phyloP scores from a whole-genome alignment of 1,140 invertebrate genomes.

The Monomorium pharaonis region DNA sequence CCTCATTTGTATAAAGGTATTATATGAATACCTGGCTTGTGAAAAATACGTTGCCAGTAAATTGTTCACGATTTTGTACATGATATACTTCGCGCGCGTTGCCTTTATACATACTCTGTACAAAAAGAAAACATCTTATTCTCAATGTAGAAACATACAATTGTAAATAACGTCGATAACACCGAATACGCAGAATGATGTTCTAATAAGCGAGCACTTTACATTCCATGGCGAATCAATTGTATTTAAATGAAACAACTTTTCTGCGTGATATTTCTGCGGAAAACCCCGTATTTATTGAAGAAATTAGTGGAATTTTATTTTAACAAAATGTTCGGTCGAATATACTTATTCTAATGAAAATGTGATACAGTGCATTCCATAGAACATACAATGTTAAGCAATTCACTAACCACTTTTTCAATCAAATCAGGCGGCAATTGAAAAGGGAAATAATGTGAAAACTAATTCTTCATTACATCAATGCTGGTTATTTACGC shows the following conservation, averaged over 20 bases:
- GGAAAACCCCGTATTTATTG: no score
- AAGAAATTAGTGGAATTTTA: not conserved
- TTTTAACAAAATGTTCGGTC: not conserved
- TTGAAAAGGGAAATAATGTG: not conserved
- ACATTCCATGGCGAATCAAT: not conserved
- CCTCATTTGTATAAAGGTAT: constrained; percentile 40
- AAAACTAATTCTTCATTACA: not conserved
- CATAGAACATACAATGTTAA: not conserved
- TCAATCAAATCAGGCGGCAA: not conserved
- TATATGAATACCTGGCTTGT: constrained; percentile 19
- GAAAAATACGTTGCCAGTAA: constrained; percentile 24
- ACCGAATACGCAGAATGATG: not conserved
- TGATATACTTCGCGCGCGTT: constrained; percentile 28
- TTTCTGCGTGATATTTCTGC: not conserved
- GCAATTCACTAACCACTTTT: not conserved
- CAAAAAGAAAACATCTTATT: constrained; percentile 23
- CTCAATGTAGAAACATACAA: not conserved
- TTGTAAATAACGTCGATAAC: constrained; percentile 30
- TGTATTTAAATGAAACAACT: constrained; percentile 2
- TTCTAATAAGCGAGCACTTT: not conserved
- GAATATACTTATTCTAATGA: not conserved
- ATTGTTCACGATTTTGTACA: constrained; percentile 33
- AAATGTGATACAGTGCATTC: not conserved
- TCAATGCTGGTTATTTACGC: constrained; percentile 7
- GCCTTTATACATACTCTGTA: constrained; percentile 45